Evolutionary conservation across 1,140 invertebrate genomes (phyloP).

Genomic region (Megalonaias nervosa): DNA sequence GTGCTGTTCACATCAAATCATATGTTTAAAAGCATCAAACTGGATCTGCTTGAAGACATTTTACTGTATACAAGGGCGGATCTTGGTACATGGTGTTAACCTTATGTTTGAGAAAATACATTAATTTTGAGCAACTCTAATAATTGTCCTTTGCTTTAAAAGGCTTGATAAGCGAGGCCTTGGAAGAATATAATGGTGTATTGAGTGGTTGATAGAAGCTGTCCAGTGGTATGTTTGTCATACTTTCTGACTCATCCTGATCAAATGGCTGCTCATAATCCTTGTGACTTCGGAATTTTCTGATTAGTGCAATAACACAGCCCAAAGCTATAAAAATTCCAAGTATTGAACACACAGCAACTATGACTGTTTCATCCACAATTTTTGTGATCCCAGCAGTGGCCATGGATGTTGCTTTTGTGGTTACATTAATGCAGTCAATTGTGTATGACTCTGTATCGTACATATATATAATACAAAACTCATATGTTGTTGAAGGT

Average conservation of each 20-base stretch:
- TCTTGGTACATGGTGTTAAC: too few relatives aligned
- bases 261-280: constrained; percentile 62
- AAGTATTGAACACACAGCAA: constrained; percentile 59
- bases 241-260: constrained; percentile 51
- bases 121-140: too few relatives aligned
- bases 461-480: constrained; percentile 71
- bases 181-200: constrained; percentile 61
- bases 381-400: constrained; percentile 53
- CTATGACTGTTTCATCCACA: constrained; percentile 53
- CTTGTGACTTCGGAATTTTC: constrained; percentile 65
- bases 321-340: constrained; percentile 58
- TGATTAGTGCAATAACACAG: constrained; percentile 59
- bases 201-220: constrained; percentile 59
- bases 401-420: constrained; percentile 27
- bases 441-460: constrained; percentile 62
- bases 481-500: constrained; percentile 70
- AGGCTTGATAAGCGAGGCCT: constrained; percentile 49
- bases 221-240: constrained; percentile 70
- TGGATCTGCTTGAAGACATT: too few relatives aligned
- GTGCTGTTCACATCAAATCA: too few relatives aligned
- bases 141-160: too few relatives aligned
- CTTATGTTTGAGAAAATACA: too few relatives aligned
- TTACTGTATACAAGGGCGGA: too few relatives aligned
- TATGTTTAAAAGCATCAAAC: too few relatives aligned
- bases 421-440: constrained; percentile 68